Evolutionary conservation across 2,797 vertebrate species (phyloP).

Genomic region (Picus viridis): DNA sequence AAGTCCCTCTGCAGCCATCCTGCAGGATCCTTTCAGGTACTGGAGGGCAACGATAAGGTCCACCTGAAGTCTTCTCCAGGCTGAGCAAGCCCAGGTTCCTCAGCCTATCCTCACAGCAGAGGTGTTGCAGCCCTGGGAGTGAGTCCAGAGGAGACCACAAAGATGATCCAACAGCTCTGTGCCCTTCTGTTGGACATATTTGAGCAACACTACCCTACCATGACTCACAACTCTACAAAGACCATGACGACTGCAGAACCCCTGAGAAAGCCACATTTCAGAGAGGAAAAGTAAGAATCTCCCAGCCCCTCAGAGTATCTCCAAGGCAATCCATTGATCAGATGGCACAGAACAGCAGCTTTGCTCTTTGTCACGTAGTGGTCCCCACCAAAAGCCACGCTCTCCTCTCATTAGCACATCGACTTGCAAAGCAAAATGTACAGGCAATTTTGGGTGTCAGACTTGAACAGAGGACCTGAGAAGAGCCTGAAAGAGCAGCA

Average conservation of each 20-base stretch:
- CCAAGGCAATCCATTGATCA: neutral
- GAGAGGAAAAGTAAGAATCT: neutral
- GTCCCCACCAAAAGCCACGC: neutral
- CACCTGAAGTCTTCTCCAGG: too few species aligned
- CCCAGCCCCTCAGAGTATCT: neutral
- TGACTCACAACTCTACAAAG: neutral
- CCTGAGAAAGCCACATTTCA: neutral
- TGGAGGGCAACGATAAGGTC: too few species aligned
- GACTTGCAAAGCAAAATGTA: neutral
- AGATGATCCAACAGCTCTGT: too few species aligned
- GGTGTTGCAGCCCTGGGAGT: too few species aligned
- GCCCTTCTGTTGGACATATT: neutral
- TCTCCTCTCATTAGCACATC: neutral
- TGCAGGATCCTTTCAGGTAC: too few species aligned
- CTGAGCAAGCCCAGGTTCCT: too few species aligned
- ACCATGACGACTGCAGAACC: neutral
- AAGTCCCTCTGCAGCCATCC: too few species aligned
- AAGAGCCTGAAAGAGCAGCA: neutral
- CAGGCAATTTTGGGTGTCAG: neutral
- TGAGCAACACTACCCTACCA: neutral
- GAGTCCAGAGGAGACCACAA: too few species aligned
- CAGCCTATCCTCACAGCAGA: too few species aligned
- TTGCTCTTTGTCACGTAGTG: neutral
- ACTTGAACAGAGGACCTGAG: neutral
- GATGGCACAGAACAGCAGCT: neutral